Evolutionary conservation across 1,140 invertebrate species (phyloP), one percentile per base, ranked within the genome.

Genomic region (Hirudo medicinalis): DNA sequence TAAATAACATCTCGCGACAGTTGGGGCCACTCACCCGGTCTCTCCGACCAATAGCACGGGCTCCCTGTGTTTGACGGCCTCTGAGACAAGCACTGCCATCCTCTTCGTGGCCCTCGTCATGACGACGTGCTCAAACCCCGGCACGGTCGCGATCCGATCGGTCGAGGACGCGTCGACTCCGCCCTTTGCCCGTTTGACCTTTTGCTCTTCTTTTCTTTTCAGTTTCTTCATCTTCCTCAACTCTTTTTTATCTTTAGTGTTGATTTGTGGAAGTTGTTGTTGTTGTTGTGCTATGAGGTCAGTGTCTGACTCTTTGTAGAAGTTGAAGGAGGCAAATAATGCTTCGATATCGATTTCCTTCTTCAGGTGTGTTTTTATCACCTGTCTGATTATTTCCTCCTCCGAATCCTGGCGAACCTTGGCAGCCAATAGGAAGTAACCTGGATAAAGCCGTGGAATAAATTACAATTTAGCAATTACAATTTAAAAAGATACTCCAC

Each of bases 41-140:
- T 97, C 93, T 66, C 97, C 97, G 13, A 99, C 92, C 27, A 99
- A 82, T 15, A 99, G 81, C 3, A 98, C 89, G 0, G 97, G 95
- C 80, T 99, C 97, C 76, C 90, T 86, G 76, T 94, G 98, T 75
- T 89, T 86, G 74, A 94, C 87, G 0, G 93, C 89, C 83, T 97
- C 81, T 40, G 88, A 88, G 25, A 94, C 88, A 11, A 99, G 82
- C n/a, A 97, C 90, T 8, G 90, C 91, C 80, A 98, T 86, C 79
- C 92, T 85, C 73, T 91, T 86, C 88, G 97, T 91, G 76, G 90
- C 89, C 73, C 87, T 88, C 0, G 94, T 97, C 94, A 94, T 96
- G 0, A 97, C 93, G 49, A 98, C 85, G 77, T 96, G 90, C 22
- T 85, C 80, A 78, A 92, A 91, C 19, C 82, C 81, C 36, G 57